A percentile compares a stretch with the other conserved stretches of the same genome.
Conservation (phyloP, 2,888 invertebrate genomes). For the Caenorhabditis sp. region DNA sequence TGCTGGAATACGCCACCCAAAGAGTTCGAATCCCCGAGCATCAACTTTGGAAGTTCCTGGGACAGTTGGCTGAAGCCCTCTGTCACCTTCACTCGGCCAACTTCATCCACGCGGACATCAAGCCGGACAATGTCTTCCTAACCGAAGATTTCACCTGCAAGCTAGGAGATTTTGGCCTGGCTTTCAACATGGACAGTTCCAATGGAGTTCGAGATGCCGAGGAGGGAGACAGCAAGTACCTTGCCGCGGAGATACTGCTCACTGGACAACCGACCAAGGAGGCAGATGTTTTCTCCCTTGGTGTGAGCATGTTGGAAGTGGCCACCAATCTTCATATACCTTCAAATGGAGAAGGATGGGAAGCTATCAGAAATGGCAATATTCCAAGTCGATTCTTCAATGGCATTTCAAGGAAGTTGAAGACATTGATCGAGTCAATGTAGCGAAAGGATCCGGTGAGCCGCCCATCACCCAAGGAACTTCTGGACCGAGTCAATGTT, state of each 20-base stretch:
- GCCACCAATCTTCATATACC: constrained; percentile 88
- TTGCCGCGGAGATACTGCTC: constrained; percentile 88
- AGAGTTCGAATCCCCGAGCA: too few species aligned
- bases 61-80: too few species aligned
- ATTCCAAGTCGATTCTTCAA: constrained; percentile 85
- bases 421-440: too few species aligned
- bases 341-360: constrained; percentile 88
- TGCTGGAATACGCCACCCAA: too few species aligned
- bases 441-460: too few species aligned
- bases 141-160: constrained; percentile 85
- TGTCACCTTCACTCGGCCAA: too few species aligned
- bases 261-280: constrained; percentile 87
- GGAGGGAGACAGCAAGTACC: constrained; percentile 89
- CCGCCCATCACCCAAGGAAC: too few species aligned
- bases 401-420: constrained; percentile 45
- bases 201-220: constrained; percentile 31
- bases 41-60: too few species aligned
- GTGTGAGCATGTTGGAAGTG: constrained; percentile 82
- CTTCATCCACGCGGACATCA: constrained; percentile 90
- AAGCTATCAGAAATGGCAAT: constrained; percentile 86
- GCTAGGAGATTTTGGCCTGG: too few species aligned
- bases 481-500: too few species aligned
- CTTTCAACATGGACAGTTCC: constrained; percentile 85
- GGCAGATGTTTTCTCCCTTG: constrained; percentile 87
- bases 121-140: constrained; percentile 89